Conservation (phyloP, 92 coral and sea anemone genomes). For the Bergia sp. region DNA sequence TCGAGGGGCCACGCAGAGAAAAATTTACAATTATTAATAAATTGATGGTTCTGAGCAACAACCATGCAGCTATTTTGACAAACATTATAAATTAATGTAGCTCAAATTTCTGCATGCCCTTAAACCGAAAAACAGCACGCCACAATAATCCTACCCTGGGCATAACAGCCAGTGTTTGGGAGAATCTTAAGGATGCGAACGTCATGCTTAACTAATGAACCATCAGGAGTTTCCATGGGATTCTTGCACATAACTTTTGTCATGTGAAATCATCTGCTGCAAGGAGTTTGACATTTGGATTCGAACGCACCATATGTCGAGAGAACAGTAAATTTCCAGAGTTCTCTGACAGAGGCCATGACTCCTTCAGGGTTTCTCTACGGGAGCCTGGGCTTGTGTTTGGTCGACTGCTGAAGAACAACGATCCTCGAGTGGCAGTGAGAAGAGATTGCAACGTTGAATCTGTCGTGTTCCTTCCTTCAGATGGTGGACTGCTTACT, state of each 20-base stretch:
- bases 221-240: neutral
- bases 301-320: constrained; percentile 33
- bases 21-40: no score
- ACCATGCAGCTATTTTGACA: no score
- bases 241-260: neutral
- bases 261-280: constrained; percentile 22
- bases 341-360: constrained; percentile 16
- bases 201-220: neutral
- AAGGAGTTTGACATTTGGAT: constrained; percentile 36
- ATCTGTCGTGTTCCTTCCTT: neutral
- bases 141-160: no score
- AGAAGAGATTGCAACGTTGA: neutral
- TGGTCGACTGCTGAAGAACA: constrained; percentile 19
- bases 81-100: no score
- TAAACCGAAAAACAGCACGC: no score
- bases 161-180: no score
- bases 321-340: constrained; percentile 30
- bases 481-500: neutral
- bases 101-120: no score
- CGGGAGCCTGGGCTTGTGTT: constrained; percentile 22
- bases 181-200: no score
- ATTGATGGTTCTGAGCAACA: no score
- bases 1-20: no score
- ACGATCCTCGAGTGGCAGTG: neutral
- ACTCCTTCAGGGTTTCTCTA: neutral